Evolutionary conservation across 2,888 invertebrate species (phyloP), one percentile per base, ranked within the genome.

Genomic region (Shargacucullia verbasci): DNA sequence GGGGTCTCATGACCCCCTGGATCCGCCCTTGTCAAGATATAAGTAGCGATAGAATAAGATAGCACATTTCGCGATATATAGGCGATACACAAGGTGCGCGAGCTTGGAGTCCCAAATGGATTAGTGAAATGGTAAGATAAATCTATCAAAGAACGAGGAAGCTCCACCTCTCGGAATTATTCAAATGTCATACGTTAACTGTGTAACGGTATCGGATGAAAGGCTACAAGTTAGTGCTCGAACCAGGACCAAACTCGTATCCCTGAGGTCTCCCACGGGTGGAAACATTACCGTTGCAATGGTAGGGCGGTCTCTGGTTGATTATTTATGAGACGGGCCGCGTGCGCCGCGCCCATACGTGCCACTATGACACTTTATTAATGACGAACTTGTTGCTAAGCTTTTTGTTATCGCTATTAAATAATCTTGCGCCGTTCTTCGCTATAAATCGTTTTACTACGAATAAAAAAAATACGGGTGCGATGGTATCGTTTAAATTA

Each of bases 311-410:
- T 76, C 80, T 80, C 70, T 70, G 70, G 72, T 82, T 77, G 72
- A 79, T 88, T 89, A 90, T 91, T 90, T 90, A 91, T 90, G 87
- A 82, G 85, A 81, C 78, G 78, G 73, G 75, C 79, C 78, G 81
- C 83, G 78, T 77, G 82, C 83, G 82, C 83, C 86, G 81, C 88
- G 85, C 87, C 88, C 86, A 86, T 88, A 79, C 84, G 81, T 81
- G 84, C 86, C 85, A 81, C 80, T 79, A 85, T 81, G 88, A 87
- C 90, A 89, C 85, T 84, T 83, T 88, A 88, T 86, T 88, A 86
- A 88, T 88, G 87, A 88, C 83, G 65, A 81, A 78, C 81, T 80
- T 75, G 80, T 83, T 84, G 84, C 81, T 78, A 83, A 79, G 81
- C 79, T 81, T 82, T 82, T 81, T 79, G 83, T 79, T 86, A 84